These are phyloP conservation scores for Papilio dardanus DNA, from an alignment of 1,140 invertebrate genomes.

Conservation along the genomic window DNA sequence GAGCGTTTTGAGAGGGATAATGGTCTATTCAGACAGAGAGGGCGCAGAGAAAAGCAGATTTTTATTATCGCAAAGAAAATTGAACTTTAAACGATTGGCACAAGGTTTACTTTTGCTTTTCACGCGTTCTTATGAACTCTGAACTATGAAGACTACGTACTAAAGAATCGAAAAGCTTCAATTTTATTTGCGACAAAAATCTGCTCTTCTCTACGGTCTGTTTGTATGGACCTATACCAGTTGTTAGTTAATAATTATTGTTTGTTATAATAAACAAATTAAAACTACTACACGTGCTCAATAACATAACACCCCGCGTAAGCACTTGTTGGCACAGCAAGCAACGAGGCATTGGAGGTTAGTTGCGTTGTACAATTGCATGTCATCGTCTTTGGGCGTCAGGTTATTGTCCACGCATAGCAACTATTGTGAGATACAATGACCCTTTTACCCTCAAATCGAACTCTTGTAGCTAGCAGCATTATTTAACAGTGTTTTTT, in stretches of 20 bases:
- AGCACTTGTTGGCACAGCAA: neutral
- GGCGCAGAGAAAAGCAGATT: no score
- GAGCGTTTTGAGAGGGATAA: neutral
- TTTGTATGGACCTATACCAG: no score
- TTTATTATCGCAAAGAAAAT: no score
- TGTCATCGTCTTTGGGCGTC: neutral
- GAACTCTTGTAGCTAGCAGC: neutral
- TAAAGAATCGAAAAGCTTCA: no score
- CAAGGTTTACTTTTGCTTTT: no score
- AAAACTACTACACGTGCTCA: neutral
- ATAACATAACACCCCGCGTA: neutral
- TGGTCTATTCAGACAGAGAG: neutral
- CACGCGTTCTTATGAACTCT: no score
- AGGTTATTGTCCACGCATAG: slow-evolving; percentile 2
- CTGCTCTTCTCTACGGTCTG: no score
- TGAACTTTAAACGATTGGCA: no score
- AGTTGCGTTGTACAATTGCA: neutral
- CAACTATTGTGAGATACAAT: slow-evolving; percentile 1
- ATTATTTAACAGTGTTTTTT: neutral
- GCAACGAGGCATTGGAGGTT: neutral
- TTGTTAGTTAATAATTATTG: neutral
- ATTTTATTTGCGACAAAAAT: no score
- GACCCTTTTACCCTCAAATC: neutral
- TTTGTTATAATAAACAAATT: neutral
- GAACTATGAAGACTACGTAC: no score